Conservation (phyloP, 2,888 invertebrate species). For the Drosophila rubida region DNA sequence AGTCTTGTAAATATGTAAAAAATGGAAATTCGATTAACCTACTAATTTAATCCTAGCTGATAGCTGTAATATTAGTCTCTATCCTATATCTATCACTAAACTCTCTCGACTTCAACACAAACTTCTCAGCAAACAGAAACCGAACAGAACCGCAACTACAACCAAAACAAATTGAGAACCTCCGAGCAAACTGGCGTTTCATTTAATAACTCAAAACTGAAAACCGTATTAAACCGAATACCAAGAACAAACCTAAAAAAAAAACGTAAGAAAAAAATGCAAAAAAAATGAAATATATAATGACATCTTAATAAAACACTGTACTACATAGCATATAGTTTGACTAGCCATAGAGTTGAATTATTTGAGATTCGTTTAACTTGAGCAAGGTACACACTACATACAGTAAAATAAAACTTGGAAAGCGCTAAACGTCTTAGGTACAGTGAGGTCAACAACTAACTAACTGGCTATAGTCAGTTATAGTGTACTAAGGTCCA, state of each 20-base stretch:
- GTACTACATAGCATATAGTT: slow-evolving; percentile 64
- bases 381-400: slow-evolving; percentile 63
- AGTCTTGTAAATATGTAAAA: slow-evolving; percentile 75
- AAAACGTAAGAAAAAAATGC: slow-evolving; percentile 10
- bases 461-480: slow-evolving; percentile 46
- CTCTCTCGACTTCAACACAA: slow-evolving; percentile 54
- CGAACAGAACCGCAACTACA: slow-evolving; percentile 13
- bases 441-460: slow-evolving; percentile 46
- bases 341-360: slow-evolving; percentile 58
- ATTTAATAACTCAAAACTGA: slow-evolving; percentile 61
- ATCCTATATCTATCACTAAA: not conserved
- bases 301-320: slow-evolving; percentile 26
- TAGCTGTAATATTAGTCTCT: slow-evolving; percentile 63
- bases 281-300: slow-evolving; percentile 4
- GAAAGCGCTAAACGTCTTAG: slow-evolving; percentile 79
- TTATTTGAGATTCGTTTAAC: slow-evolving; percentile 60
- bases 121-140: slow-evolving; percentile 29
- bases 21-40: slow-evolving; percentile 60
- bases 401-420: slow-evolving; percentile 62
- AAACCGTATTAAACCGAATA: slow-evolving; percentile 22
- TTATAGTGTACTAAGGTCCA: slow-evolving; percentile 43
- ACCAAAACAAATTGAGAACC: slow-evolving; percentile 64
- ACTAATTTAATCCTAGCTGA: slow-evolving; percentile 64
- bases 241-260: not conserved
- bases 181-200: slow-evolving; percentile 82